These are phyloP conservation scores for Avahi laniger DNA, from an alignment of 2,797 vertebrate species.

Conservation along the genomic window DNA sequence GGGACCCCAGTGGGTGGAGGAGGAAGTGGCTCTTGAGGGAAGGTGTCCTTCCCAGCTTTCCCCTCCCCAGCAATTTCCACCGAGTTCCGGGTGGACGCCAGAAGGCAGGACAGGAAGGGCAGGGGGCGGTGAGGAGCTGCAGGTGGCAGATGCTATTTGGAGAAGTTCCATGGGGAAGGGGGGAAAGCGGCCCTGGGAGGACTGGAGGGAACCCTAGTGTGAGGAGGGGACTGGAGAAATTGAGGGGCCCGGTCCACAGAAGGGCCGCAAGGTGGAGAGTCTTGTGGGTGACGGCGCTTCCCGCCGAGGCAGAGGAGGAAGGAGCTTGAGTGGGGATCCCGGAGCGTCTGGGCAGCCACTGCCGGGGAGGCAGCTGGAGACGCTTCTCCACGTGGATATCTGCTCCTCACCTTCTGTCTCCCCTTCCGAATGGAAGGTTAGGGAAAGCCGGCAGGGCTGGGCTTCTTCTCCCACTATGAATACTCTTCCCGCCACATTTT, in stretches of 20 bases:
- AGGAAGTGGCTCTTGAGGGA: not conserved
- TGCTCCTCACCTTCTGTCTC: not conserved
- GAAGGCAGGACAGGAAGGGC: rapidly evolving
- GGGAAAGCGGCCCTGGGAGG: not conserved
- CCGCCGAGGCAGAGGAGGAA: too few relatives aligned
- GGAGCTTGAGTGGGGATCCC: not conserved
- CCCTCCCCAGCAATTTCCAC: not conserved
- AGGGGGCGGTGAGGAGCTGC: rapidly evolving
- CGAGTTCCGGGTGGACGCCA: rapidly evolving
- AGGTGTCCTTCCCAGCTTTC: not conserved
- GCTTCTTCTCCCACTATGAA: not conserved
- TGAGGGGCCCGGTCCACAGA: too few relatives aligned
- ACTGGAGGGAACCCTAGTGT: not conserved
- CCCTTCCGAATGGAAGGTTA: not conserved
- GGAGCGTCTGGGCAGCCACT: too few relatives aligned
- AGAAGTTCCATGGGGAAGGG: not conserved
- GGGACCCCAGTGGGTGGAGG: not conserved
- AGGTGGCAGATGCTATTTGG: rapidly evolving
- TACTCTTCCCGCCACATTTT: not conserved
- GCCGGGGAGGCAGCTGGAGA: too few relatives aligned
- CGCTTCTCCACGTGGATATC: rapidly evolving
- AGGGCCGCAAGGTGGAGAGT: not conserved
- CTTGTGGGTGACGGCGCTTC: rapidly evolving
- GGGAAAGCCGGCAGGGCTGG: too few relatives aligned
- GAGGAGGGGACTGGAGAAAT: not conserved